Conservation (phyloP, 2,113 vertebrate species). For the Ifrita kowaldi region DNA sequence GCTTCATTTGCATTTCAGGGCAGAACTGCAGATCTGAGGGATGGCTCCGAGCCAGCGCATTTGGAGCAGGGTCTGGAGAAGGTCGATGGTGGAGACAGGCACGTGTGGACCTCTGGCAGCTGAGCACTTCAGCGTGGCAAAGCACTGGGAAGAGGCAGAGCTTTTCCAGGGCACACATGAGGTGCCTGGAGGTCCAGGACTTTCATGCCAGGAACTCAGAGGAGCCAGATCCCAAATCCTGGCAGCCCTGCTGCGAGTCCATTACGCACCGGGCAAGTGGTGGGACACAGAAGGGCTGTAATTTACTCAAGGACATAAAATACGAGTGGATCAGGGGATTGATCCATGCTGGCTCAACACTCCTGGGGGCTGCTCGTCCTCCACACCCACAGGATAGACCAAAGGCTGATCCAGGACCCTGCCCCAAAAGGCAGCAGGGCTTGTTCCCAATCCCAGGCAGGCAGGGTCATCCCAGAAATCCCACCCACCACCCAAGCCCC, state of each 20-base stretch:
- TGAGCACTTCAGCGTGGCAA: background rate
- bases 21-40: background rate
- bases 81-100: background rate
- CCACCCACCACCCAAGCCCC: background rate
- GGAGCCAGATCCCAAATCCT: rapidly evolving
- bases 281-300: background rate
- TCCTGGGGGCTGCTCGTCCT: background rate
- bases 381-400: background rate
- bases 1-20: background rate
- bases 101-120: background rate
- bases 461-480: background rate
- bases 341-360: background rate
- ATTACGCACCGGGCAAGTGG: rapidly evolving
- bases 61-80: background rate
- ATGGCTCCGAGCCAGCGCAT: background rate
- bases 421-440: rapidly evolving
- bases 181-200: background rate
- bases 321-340: background rate
- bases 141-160: background rate
- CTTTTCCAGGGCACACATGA: background rate
- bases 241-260: background rate
- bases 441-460: background rate
- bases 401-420: background rate
- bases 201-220: background rate
- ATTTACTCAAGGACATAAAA: background rate